Evolutionary conservation across 2,797 vertebrate genomes (phyloP), one percentile per base, ranked within the genome.

Genomic region (Miichthys miiuy): DNA sequence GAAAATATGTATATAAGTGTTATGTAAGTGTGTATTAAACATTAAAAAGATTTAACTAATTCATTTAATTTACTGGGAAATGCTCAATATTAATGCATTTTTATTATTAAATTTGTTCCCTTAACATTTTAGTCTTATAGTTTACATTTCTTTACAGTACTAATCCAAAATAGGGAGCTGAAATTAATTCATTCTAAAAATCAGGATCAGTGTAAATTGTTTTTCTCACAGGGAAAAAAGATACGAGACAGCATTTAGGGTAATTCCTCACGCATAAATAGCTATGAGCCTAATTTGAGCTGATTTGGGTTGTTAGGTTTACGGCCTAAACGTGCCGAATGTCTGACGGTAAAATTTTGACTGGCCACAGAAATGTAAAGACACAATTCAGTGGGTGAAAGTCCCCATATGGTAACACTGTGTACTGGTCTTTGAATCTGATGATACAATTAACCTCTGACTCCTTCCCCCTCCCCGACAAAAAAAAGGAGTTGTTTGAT

Each of bases 271-370:
- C 47, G 85, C 84, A 77, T 72, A 86, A 89, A 77, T 79, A 80
- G 79, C 79, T 70, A 14, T 82, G 84, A 87, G 84, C 56, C 72
- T 88, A 81, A 90, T 92, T 70, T 84, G 74, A 86, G 68, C 30
- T 85, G 69, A 89, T 88, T 82, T 82, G 75, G 80, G 68, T 87
- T 80, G 71, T 90, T 83, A 79, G 55, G 79, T 80, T 91, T 78
- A 80, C 79, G 75, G 78, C 72, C 68, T 84, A 83, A 86, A 84
- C 41, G 82, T 81, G 70, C 71, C 25, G 61, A 84, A 75, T 64
- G 51, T 79, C 69, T 81, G 67, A 86, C 46, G 73, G 67, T 75
- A 82, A 75, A 72, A 75, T 83, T 79, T 74, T 74, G 82, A 86
- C 68, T 67, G 30, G 75, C 58, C 65, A 85, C 55, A 79, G 76